phyloP scores from a whole-genome alignment of 2,888 invertebrate species.

The Zaprionus obscuricornis region DNA sequence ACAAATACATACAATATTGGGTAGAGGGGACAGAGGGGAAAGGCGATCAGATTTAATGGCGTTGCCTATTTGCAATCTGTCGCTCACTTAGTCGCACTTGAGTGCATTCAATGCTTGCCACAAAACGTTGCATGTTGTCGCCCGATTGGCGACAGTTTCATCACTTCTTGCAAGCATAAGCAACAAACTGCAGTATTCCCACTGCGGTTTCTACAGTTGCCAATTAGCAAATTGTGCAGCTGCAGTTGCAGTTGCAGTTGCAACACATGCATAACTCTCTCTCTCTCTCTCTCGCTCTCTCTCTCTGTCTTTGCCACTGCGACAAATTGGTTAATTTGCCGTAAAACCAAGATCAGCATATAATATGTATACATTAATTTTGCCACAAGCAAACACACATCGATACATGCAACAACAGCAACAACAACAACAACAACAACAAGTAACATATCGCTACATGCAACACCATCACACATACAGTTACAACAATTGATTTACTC shows the following conservation, averaged over 20 bases:
- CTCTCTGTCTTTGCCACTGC: too few relatives aligned
- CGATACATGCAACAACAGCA: constrained; percentile 11
- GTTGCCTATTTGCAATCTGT: constrained; percentile 59
- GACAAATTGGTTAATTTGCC: too few relatives aligned
- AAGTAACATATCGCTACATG: too few relatives aligned
- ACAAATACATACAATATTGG: too few relatives aligned
- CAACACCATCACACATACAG: constrained; percentile 18
- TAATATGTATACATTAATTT: too few relatives aligned
- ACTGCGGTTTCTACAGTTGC: constrained; percentile 28
- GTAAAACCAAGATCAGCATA: too few relatives aligned
- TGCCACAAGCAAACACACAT: too few relatives aligned
- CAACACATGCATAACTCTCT: neutral
- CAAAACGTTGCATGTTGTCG: constrained; percentile 14
- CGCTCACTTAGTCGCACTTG: constrained; percentile 47
- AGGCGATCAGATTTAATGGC: constrained; percentile 55
- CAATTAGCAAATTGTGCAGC: constrained; percentile 51
- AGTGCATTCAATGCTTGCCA: constrained; percentile 40
- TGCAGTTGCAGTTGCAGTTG: neutral
- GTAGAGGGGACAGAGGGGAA: too few relatives aligned
- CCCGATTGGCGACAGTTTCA: constrained; percentile 39
- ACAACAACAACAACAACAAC: too few relatives aligned
- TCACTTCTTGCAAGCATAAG: constrained; percentile 21
- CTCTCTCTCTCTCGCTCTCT: too few relatives aligned
- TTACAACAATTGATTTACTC: constrained; percentile 34
- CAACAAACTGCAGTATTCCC: constrained; percentile 24